Conservation (phyloP, 2,888 invertebrate species). For the Galeruca laticollis region DNA sequence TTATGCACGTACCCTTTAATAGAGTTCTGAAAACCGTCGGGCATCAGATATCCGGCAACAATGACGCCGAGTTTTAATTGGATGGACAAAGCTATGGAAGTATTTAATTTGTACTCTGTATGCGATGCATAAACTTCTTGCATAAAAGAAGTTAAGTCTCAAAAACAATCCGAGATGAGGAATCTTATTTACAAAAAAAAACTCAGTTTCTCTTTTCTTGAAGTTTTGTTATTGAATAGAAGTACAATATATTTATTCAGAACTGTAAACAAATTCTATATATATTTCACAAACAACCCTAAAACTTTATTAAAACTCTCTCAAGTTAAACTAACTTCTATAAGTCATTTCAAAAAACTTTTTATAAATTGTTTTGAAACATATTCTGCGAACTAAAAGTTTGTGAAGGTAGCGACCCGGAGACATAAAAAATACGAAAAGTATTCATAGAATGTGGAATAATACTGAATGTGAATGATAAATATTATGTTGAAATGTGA, state of each 20-base stretch:
- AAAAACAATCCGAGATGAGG: neutral
- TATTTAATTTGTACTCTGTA: neutral
- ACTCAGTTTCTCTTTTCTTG: neutral
- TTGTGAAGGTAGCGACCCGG: neutral
- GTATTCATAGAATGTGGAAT: neutral
- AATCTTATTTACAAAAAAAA: neutral
- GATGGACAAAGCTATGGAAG: neutral
- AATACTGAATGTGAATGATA: neutral
- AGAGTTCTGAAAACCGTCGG: too few relatives aligned
- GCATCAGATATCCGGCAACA: too few relatives aligned
- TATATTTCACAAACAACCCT: neutral
- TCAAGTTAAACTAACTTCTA: neutral
- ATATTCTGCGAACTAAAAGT: slow-evolving; percentile 9
- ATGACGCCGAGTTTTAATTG: too few relatives aligned
- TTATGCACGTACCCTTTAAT: too few relatives aligned
- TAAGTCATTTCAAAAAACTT: slow-evolving; percentile 6
- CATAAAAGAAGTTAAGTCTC: neutral
- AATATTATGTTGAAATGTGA: neutral
- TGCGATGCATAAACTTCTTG: neutral
- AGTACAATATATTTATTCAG: slow-evolving; percentile 8
- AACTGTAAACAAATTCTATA: slow-evolving; percentile 7
- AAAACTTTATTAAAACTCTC: slow-evolving; percentile 10
- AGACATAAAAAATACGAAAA: neutral
- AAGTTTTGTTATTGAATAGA: slow-evolving; percentile 10
- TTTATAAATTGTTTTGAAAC: slow-evolving; percentile 4